These are phyloP conservation scores for Uloborus plumipes DNA, from an alignment of 2,888 invertebrate species.

Conservation along the genomic window DNA sequence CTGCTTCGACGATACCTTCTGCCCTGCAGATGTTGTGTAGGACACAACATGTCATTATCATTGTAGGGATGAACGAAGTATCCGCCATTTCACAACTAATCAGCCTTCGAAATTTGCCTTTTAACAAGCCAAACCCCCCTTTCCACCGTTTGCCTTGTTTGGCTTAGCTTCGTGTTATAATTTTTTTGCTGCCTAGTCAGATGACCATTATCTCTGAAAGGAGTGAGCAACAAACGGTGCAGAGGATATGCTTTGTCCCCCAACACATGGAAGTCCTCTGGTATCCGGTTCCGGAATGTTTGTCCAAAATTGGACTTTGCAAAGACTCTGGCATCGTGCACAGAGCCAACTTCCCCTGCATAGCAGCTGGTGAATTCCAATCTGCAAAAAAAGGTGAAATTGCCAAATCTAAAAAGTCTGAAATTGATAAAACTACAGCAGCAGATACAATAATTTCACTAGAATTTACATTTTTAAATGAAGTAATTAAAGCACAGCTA, in stretches of 20 bases:
- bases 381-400: not conserved
- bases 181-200: conserved; percentile 44
- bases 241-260: conserved; percentile 64
- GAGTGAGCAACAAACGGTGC: conserved; percentile 44
- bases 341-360: conserved; percentile 65
- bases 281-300: not conserved
- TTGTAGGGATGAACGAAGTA: not conserved
- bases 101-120: not conserved
- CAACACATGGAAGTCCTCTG: conserved; percentile 7
- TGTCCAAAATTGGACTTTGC: conserved; percentile 48
- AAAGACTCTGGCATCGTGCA: conserved; percentile 66
- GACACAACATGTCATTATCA: not conserved
- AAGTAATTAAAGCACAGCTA: not conserved
- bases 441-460: not conserved
- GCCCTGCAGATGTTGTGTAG: not conserved
- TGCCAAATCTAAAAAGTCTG: not conserved
- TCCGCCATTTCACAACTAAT: not conserved
- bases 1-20: not conserved
- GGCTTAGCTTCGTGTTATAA: conserved; percentile 34
- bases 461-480: not conserved
- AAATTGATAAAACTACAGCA: too few species aligned
- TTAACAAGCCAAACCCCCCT: conserved; percentile 55
- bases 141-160: conserved; percentile 48
- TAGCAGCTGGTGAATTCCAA: conserved; percentile 51
- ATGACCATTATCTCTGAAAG: conserved; percentile 55